phyloP scores from a whole-genome alignment of 1,140 invertebrate species.

The Temnothorax longispinosus region DNA sequence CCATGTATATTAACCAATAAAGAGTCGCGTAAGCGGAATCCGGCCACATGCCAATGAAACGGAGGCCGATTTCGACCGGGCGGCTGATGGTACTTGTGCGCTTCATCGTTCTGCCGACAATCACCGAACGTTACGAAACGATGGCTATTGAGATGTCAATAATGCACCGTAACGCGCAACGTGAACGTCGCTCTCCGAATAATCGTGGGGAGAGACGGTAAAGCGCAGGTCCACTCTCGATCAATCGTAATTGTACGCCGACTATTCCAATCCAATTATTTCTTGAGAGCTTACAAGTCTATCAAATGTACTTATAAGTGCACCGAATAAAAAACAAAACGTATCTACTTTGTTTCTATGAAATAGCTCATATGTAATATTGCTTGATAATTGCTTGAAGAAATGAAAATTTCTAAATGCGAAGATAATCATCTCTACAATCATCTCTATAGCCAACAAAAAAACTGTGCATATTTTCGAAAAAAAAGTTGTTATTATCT shows the following conservation, averaged over 20 bases:
- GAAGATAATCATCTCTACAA: neutral
- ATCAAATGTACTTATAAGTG: neutral
- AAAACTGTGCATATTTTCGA: neutral
- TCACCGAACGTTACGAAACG: neutral
- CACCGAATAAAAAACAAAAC: constrained; percentile 9
- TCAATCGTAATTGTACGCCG: constrained; percentile 34
- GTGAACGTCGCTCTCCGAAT: neutral
- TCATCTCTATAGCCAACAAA: neutral
- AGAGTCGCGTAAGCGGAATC: constrained; percentile 41
- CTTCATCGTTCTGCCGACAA: constrained; percentile 5
- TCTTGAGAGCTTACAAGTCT: neutral
- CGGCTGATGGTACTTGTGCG: constrained; percentile 32
- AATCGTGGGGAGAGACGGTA: neutral
- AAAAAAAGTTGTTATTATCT: constrained; percentile 3
- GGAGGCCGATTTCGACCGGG: constrained; percentile 37
- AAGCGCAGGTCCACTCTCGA: constrained; percentile 30
- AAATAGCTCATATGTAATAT: neutral
- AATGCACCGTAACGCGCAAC: neutral
- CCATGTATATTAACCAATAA: constrained; percentile 4
- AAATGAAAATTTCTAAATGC: constrained; percentile 8
- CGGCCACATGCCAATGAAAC: constrained; percentile 57
- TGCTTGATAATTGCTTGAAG: neutral
- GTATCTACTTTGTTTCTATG: neutral
- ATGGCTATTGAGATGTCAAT: neutral
- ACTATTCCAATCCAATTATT: constrained; percentile 18